Conservation (phyloP, 1,140 invertebrate genomes). For the Bombus confusus region DNA sequence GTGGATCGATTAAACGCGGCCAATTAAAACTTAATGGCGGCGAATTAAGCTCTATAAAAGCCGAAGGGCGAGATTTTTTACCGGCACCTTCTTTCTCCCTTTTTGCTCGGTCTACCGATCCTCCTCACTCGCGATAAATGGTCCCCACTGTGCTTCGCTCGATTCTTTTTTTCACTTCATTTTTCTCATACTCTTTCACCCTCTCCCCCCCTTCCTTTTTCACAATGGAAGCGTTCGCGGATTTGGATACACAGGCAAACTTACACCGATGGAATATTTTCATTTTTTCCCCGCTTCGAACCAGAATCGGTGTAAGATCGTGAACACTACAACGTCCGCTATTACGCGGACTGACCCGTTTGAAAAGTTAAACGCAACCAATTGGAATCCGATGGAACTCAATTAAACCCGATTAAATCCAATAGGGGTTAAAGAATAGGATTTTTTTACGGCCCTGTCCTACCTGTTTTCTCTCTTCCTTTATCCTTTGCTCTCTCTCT, state of each 20-base stretch:
- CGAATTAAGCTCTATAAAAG: slow-evolving; percentile 55
- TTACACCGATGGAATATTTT: background rate
- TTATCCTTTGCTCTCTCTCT: background rate
- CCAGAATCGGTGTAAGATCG: slow-evolving; percentile 12
- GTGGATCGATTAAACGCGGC: slow-evolving; percentile 55
- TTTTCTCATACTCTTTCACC: background rate
- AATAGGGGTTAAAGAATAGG: slow-evolving; percentile 35
- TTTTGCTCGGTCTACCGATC: slow-evolving; percentile 11
- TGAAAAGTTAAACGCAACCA: slow-evolving; percentile 22
- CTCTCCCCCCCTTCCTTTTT: fast-evolving
- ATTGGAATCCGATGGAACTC: slow-evolving; percentile 51
- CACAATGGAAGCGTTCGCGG: background rate
- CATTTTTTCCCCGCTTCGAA: background rate
- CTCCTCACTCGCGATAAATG: slow-evolving; percentile 11
- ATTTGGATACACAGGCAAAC: background rate
- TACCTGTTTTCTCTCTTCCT: background rate
- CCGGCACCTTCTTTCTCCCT: background rate
- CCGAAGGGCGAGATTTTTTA: slow-evolving; percentile 49
- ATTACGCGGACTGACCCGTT: background rate
- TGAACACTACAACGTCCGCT: background rate
- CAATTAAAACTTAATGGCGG: slow-evolving; percentile 53
- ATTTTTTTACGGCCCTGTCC: background rate
- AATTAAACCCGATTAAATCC: slow-evolving; percentile 55
- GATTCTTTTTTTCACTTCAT: background rate
- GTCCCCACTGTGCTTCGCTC: background rate